phyloP scores from a whole-genome alignment of 2,888 invertebrate species.

The Prosapia bicincta region DNA sequence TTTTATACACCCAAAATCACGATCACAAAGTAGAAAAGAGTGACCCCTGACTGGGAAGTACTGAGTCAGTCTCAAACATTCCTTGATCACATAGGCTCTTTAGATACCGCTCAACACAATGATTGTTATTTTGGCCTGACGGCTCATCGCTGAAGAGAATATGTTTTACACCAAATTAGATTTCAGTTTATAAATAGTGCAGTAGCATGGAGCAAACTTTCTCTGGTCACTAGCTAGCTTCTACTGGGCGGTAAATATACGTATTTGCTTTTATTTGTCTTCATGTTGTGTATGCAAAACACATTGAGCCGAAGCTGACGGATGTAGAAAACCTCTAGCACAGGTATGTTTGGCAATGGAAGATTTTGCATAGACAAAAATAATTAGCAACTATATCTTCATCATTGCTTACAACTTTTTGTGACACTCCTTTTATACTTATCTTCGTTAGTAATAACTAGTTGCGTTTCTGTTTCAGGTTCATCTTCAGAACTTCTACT shows the following conservation, averaged over 20 bases:
- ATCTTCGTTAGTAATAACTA: too few species aligned
- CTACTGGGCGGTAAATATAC: constrained; percentile 35
- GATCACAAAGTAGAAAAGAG: constrained; percentile 5
- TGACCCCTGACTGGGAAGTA: constrained; percentile 11
- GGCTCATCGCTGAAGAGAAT: not conserved
- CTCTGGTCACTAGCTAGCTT: constrained; percentile 28
- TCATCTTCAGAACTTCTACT: too few species aligned
- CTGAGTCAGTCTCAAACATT: constrained; percentile 14
- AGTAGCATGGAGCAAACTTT: constrained; percentile 28
- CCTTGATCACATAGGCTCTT: constrained; percentile 7
- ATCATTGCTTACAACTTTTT: too few species aligned
- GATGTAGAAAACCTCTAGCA: constrained; percentile 41
- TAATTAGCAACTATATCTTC: too few species aligned
- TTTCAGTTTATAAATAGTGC: not conserved
- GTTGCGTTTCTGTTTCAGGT: too few species aligned
- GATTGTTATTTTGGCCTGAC: constrained; percentile 15
- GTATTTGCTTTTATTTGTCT: constrained; percentile 31
- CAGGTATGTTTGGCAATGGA: constrained; percentile 38
- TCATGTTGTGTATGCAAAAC: constrained; percentile 34
- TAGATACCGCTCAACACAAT: constrained; percentile 9
- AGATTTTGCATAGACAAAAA: constrained; percentile 42
- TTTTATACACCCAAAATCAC: constrained; percentile 16
- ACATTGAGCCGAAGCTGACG: constrained; percentile 37
- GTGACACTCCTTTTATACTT: too few species aligned
- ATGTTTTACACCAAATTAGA: too few species aligned